phyloP scores from a whole-genome alignment of 2,888 invertebrate genomes.

The Tortricodes alternella region DNA sequence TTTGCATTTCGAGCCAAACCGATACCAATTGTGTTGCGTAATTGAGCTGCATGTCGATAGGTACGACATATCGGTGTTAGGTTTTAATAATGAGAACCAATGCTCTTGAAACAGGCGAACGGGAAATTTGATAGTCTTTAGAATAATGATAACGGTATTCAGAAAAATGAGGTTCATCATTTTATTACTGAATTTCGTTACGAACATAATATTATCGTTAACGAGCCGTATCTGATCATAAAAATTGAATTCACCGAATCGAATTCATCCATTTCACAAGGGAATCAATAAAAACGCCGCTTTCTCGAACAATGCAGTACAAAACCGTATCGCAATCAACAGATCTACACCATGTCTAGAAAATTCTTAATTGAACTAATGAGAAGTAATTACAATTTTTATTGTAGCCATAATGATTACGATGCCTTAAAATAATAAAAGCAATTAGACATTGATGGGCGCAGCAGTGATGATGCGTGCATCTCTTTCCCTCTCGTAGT shows the following conservation, averaged over 20 bases:
- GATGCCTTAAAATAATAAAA: constrained; percentile 83
- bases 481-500: constrained; percentile 57
- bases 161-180: constrained; percentile 65
- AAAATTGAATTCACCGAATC: constrained; percentile 68
- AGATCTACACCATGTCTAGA: constrained; percentile 80
- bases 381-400: constrained; percentile 83
- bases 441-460: constrained; percentile 81
- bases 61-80: no score
- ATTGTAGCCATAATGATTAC: constrained; percentile 82
- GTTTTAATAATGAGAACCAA: no score
- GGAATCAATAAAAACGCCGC: constrained; percentile 62
- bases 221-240: constrained; percentile 76
- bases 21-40: no score
- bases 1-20: no score
- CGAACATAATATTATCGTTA: constrained; percentile 75
- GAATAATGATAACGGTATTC: constrained; percentile 9
- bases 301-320: constrained; percentile 64
- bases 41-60: no score
- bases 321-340: constrained; percentile 72
- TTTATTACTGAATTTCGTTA: constrained; percentile 74
- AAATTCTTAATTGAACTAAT: constrained; percentile 83
- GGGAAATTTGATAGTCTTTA: not conserved
- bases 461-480: constrained; percentile 61
- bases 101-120: no score
- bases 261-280: constrained; percentile 62